These are phyloP conservation scores for Otis tarda DNA, from an alignment of 2,113 vertebrate genomes.

Conservation along the genomic window DNA sequence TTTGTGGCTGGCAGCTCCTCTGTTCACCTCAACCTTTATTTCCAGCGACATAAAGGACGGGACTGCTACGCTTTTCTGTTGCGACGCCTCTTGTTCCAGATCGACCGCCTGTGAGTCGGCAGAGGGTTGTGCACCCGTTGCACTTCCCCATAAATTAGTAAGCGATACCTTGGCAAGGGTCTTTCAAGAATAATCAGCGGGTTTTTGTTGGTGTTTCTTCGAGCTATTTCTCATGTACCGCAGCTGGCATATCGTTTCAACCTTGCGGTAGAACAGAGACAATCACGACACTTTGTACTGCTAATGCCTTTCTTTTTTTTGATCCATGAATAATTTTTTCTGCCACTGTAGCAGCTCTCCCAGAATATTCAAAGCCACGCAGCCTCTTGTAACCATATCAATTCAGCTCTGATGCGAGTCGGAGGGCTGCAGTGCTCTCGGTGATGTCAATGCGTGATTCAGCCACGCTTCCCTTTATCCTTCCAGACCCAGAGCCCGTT, in stretches of 20 bases:
- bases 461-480: neutral
- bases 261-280: neutral
- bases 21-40: neutral
- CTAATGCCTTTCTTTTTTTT: constrained; percentile 5
- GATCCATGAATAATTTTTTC: constrained; percentile 20
- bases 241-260: neutral
- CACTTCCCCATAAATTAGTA: neutral
- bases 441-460: constrained; percentile 44
- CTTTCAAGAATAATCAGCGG: constrained; percentile 21
- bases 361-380: neutral
- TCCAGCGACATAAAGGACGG: neutral
- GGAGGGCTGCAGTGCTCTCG: neutral
- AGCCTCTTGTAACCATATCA: neutral
- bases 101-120: neutral
- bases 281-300: constrained; percentile 23
- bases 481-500: neutral
- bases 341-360: constrained; percentile 21
- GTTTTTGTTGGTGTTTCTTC: constrained; percentile 11
- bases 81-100: neutral
- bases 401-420: neutral
- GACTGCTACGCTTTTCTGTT: neutral
- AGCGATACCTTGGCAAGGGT: neutral
- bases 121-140: neutral
- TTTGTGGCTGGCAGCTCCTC: neutral
- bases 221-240: neutral